Evolutionary conservation across 2,797 vertebrate genomes (phyloP).

Genomic region (Cichlasoma orientale): DNA sequence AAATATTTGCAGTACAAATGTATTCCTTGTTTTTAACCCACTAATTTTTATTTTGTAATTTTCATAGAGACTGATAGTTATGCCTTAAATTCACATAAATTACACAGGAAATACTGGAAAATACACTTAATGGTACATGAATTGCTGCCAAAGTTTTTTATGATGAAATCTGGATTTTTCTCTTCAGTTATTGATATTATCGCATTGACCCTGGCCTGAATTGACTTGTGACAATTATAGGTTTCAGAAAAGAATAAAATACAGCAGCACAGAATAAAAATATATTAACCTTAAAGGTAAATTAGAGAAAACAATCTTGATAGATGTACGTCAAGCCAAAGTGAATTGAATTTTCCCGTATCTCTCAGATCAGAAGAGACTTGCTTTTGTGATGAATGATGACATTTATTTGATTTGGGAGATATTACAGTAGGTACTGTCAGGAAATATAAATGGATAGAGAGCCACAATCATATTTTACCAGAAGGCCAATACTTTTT

Average conservation of each 20-base stretch:
- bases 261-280: slow-evolving; percentile 38
- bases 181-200: slow-evolving; percentile 3
- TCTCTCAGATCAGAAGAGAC: slow-evolving; percentile 69
- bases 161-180: background rate
- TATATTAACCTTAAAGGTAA: slow-evolving; percentile 59
- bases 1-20: background rate
- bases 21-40: background rate
- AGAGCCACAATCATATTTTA: slow-evolving; percentile 74
- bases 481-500: slow-evolving; percentile 57
- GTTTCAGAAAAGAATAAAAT: slow-evolving; percentile 26
- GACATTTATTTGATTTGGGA: slow-evolving; percentile 81
- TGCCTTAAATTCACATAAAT: background rate
- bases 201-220: background rate
- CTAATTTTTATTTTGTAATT: background rate
- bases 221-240: slow-evolving; percentile 3
- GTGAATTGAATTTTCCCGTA: slow-evolving; percentile 69
- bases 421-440: slow-evolving; percentile 78
- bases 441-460: slow-evolving; percentile 81
- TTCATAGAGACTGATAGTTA: background rate
- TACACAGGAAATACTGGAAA: background rate
- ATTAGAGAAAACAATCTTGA: slow-evolving; percentile 65
- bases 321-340: slow-evolving; percentile 67
- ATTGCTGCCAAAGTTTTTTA: background rate
- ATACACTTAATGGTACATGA: background rate
- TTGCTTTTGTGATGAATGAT: slow-evolving; percentile 71